Evolutionary conservation across 2,888 invertebrate species (phyloP).

Genomic region (Drosophila leonis): DNA sequence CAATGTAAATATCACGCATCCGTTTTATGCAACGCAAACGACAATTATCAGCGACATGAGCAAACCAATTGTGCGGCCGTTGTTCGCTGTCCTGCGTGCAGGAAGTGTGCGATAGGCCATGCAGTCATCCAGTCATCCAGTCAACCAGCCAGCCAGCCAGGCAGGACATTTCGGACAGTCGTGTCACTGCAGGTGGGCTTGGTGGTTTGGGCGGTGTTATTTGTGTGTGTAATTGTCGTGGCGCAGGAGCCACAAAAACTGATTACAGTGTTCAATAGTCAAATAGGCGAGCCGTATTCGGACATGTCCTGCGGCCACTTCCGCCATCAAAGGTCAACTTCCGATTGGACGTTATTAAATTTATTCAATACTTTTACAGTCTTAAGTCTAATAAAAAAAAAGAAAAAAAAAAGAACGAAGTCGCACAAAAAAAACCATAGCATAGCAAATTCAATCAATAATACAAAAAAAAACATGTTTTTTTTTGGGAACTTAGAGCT

Average conservation of each 20-base stretch:
- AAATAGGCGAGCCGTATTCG: conserved; percentile 34
- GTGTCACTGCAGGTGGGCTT: neutral
- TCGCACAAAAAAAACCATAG: conserved; percentile 22
- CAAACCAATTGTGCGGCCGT: conserved; percentile 71
- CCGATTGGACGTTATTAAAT: conserved; percentile 64
- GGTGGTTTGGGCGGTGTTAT: conserved; percentile 31
- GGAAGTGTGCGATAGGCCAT: conserved; percentile 67
- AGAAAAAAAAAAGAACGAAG: conserved; percentile 27
- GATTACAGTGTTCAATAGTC: conserved; percentile 64
- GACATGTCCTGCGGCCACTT: conserved; percentile 33
- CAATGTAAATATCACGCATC: conserved; percentile 50
- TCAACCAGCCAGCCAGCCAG: neutral
- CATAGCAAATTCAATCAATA: conserved; percentile 18
- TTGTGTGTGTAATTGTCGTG: conserved; percentile 68
- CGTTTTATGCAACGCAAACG: conserved; percentile 72
- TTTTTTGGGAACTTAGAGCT: conserved; percentile 38
- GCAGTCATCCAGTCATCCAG: neutral
- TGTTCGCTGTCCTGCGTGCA: conserved; percentile 39
- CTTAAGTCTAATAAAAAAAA: conserved; percentile 59
- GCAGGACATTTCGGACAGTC: conserved; percentile 1
- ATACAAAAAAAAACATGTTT: conserved; percentile 11
- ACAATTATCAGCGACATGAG: conserved; percentile 80
- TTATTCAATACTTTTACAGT: conserved; percentile 74
- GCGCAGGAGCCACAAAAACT: conserved; percentile 58
- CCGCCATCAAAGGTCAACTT: conserved; percentile 24